A percentile compares a stretch with the other conserved stretches of the same genome.
These are phyloP conservation scores for Beris morrisii DNA, from an alignment of 2,888 invertebrate species.

Conservation along the genomic window DNA sequence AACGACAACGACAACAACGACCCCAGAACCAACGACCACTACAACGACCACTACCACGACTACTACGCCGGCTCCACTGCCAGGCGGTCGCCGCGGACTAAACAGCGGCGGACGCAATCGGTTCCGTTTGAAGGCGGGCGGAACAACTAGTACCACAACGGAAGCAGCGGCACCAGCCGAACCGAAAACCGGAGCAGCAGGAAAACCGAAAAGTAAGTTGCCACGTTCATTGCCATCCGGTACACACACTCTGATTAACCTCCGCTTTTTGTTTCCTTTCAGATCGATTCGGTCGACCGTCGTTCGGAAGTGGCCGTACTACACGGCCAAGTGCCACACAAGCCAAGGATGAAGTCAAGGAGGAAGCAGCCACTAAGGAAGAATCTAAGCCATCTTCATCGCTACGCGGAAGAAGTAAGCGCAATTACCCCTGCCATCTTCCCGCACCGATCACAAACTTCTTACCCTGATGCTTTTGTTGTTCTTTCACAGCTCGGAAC, in stretches of 20 bases:
- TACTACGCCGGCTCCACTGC: conserved; percentile 58
- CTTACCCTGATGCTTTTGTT: neutral
- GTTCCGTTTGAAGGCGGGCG: conserved; percentile 46
- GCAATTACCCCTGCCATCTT: neutral
- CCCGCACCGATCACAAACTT: neutral
- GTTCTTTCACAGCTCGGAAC: conserved; percentile 49
- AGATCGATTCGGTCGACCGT: conserved; percentile 55
- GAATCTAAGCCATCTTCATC: conserved; percentile 48
- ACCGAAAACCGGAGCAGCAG: conserved; percentile 44
- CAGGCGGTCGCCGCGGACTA: conserved; percentile 46
- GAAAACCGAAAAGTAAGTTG: conserved; percentile 46
- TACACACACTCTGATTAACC: no score
- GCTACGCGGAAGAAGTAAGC: conserved; percentile 52
- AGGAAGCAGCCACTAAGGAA: conserved; percentile 49
- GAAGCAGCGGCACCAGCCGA: conserved; percentile 56
- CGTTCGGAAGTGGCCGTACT: conserved; percentile 50
- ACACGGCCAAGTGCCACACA: conserved; percentile 48
- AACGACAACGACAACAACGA: conserved; percentile 58
- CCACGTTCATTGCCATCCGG: no score
- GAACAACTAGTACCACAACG: conserved; percentile 51
- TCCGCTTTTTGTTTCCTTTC: no score
- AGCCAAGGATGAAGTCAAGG: conserved; percentile 44
- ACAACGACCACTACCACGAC: conserved; percentile 58
- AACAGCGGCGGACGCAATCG: conserved; percentile 52
- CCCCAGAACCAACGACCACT: conserved; percentile 62